Evolutionary conservation across 2,797 vertebrate species (phyloP).

Genomic region (Tragopan temminckii): DNA sequence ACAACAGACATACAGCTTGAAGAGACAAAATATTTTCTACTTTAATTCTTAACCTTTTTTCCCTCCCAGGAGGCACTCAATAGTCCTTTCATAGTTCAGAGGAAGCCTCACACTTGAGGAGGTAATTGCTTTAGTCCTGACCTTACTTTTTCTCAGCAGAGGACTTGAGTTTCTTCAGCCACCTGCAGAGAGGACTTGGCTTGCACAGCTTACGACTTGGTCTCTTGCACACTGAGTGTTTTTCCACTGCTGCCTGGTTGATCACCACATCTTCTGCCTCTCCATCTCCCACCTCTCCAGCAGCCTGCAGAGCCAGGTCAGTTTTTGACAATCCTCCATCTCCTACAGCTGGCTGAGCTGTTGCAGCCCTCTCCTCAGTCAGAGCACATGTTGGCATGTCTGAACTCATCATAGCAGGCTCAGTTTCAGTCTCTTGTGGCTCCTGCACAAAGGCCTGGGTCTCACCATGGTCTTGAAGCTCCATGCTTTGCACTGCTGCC

Average conservation of each 20-base stretch:
- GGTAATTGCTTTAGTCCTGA: background rate
- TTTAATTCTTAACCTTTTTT: background rate
- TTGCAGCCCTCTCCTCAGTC: background rate
- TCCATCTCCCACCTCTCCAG: accelerated
- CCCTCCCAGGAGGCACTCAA: background rate
- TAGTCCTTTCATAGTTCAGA: background rate
- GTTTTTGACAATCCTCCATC: accelerated
- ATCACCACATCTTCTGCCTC: accelerated
- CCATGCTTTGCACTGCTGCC: accelerated
- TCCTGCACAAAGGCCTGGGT: background rate
- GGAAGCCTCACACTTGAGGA: background rate
- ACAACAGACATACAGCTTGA: background rate
- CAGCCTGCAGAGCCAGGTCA: background rate
- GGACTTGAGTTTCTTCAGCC: slow-evolving; percentile 27
- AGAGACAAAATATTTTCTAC: background rate
- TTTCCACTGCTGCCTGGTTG: accelerated
- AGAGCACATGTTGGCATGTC: accelerated
- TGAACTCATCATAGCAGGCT: accelerated
- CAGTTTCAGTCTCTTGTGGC: background rate
- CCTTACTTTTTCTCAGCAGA: background rate
- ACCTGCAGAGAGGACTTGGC: slow-evolving; percentile 30
- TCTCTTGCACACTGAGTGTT: accelerated
- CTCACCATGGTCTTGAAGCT: background rate
- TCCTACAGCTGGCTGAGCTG: background rate
- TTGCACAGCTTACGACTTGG: background rate